Base-by-base conservation (phyloP, 2,888 invertebrate genomes). In the Drosophila testacea region DNA sequence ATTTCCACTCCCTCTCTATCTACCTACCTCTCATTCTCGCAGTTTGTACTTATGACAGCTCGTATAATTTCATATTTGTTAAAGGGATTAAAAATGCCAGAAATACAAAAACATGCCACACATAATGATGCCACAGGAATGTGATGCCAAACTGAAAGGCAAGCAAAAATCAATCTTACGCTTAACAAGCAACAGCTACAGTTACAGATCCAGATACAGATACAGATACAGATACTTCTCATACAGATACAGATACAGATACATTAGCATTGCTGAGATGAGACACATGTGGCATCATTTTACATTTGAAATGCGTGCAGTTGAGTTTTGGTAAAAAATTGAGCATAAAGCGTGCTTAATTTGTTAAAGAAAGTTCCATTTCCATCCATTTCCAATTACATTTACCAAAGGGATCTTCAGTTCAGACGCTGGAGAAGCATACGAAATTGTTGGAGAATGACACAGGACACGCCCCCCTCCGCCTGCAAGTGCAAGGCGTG, bases 331-430 rank as follows among this genome's bases (percentile, higher is more conserved):
- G 48, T 61, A 68, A 73, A 83, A 83, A 90, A 90, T 88, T 86
- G 82, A 76, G 77, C 84, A 76, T 82, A 83, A 88, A 90, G 89
- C 90, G 87, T 87, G 90, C 71, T 89, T 76, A 87, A 90, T 87
- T 77, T 36, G 50, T 42, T 52, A 74, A 81, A 82, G 88, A 84
- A 84, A 89, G 79, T 81, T 81, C 60, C 84, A 75, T 68, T 76
- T 73, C 41, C 73, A 54, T 13, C 52, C 64, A 61, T 61, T 61
- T 47, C 44, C 54, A 52, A 42, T 32, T 44, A 27, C 54, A 41
- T 44, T 22, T 30, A 30, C 28, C 28, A 4, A 41, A 56, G 36
- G 36, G 11, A 28, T 46, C 46, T 16, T 4, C 50, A 60, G 66
- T 73, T 85, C 89, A 81, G 78, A 27, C 82, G 56, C 67, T 67